A percentile compares a stretch with the other conserved stretches of the same genome.
phyloP scores from a whole-genome alignment of 1,140 invertebrate species.

The Camponotus floridanus region DNA sequence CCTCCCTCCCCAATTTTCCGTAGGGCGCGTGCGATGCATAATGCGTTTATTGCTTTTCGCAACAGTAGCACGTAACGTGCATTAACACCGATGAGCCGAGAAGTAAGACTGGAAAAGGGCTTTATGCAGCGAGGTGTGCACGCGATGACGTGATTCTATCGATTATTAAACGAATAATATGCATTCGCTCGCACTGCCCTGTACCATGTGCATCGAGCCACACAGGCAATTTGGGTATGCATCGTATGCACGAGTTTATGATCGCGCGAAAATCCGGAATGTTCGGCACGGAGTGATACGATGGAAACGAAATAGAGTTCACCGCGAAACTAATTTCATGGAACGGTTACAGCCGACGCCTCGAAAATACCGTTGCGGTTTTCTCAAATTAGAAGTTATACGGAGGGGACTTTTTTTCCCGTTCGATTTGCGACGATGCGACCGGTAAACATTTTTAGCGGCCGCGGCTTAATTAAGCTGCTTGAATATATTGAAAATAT shows the following conservation, averaged over 20 bases:
- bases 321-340: conserved; percentile 75
- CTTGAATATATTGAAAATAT: conserved; percentile 6
- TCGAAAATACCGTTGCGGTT: conserved; percentile 73
- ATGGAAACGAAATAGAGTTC: conserved; percentile 77
- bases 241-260: conserved; percentile 77
- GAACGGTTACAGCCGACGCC: conserved; percentile 74
- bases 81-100: conserved; percentile 65
- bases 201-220: conserved; percentile 76
- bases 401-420: conserved; percentile 35
- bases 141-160: conserved; percentile 83
- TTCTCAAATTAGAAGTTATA: conserved; percentile 74
- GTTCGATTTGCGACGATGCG: conserved; percentile 39
- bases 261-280: conserved; percentile 77
- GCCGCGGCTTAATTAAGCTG: conserved; percentile 35
- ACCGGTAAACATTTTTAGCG: conserved; percentile 58
- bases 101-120: conserved; percentile 72
- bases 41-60: conserved; percentile 61
- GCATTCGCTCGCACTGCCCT: conserved; percentile 77
- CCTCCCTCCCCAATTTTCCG: conserved; percentile 23
- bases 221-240: conserved; percentile 77
- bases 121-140: conserved; percentile 76
- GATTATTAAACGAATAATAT: conserved; percentile 83
- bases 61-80: conserved; percentile 71
- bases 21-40: conserved; percentile 21
- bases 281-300: conserved; percentile 78